Base-by-base conservation (phyloP, 23 tunicate genomes). In the Phallusia fumigata region DNA sequence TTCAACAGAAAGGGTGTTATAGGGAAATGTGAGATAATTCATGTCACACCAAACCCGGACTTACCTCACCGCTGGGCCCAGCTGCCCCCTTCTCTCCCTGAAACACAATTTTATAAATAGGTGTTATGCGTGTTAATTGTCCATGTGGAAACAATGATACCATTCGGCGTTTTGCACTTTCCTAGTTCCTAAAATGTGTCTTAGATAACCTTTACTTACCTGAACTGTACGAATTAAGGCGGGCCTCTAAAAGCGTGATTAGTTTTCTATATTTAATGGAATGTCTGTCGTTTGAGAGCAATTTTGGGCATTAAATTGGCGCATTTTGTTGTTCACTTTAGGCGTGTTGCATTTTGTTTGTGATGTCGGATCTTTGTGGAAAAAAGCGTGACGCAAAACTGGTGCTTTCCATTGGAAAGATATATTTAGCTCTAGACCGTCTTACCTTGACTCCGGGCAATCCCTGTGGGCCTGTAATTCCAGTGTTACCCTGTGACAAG, bases 381-480 rank as follows among this genome's bases (percentile, higher is more conserved):
- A 22, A 18, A 58, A 24, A 8, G 69, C 69, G 69, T 24, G 69
- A 58, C 69, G 69, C 26, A 21, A 58, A 21, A 21, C 28, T 13
- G 69, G 69, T 58, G 69, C 69, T 58, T 58, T 58, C 69, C 69
- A 24, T 6, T 24, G 13, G 69, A 24, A n/a, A n/a, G 8, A 21
- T 58, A 58, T 58, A 21, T 58, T 40, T 40, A 40, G 47, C 47
- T 40, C 47, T 40, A 6, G 15, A 24, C 28, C 11, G 69, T 21
- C 69, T 58, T 58, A 58, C 69, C 69, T 58, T 58, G 69, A 21
- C 69, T 58, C 69, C 69, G 28, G 69, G 69, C 69, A 24, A 21
- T 58, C 69, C 69, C 69, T 58, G 69, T 58, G 69, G 69, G 69
- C 69, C 69, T 58, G 26, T 24, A 3, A 21, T 58, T 58, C 69